These are phyloP conservation scores for Pardosa pseudoannulata DNA, from an alignment of 2,888 invertebrate species.

Conservation along the genomic window DNA sequence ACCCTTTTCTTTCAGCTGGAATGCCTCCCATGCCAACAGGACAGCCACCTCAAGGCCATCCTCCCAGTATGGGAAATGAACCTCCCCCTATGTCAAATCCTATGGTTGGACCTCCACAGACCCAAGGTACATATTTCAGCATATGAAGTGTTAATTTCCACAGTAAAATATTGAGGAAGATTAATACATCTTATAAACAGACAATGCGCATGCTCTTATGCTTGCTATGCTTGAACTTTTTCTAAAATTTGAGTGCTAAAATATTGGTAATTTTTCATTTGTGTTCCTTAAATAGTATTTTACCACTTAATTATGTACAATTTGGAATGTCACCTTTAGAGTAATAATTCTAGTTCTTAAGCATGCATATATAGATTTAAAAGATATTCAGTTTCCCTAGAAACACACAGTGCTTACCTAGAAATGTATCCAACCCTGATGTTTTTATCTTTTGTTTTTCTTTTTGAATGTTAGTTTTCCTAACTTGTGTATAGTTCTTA, in stretches of 20 bases:
- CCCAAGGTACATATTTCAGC: slow-evolving; percentile 50
- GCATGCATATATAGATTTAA: too few species aligned
- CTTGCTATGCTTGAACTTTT: not conserved
- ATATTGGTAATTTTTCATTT: slow-evolving; percentile 49
- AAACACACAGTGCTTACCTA: too few species aligned
- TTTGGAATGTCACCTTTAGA: too few species aligned
- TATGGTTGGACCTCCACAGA: slow-evolving; percentile 60
- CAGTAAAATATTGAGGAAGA: not conserved
- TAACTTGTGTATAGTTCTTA: too few species aligned
- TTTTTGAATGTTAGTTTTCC: too few species aligned
- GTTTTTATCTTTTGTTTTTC: too few species aligned
- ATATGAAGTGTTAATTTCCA: not conserved
- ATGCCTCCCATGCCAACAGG: slow-evolving; percentile 66
- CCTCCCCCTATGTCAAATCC: slow-evolving; percentile 55
- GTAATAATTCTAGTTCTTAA: too few species aligned
- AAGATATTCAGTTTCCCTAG: too few species aligned
- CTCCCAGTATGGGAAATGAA: slow-evolving; percentile 56
- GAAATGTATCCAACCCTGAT: too few species aligned
- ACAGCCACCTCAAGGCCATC: slow-evolving; percentile 59
- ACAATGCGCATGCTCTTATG: not conserved
- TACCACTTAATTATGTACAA: too few species aligned
- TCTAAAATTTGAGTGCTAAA: slow-evolving; percentile 3
- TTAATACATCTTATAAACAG: not conserved
- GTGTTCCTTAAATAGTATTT: too few species aligned
- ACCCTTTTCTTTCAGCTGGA: slow-evolving; percentile 28